Evolutionary conservation across 2,888 invertebrate species (phyloP), one percentile per base, ranked within the genome.

Genomic region (Apamea crenata): DNA sequence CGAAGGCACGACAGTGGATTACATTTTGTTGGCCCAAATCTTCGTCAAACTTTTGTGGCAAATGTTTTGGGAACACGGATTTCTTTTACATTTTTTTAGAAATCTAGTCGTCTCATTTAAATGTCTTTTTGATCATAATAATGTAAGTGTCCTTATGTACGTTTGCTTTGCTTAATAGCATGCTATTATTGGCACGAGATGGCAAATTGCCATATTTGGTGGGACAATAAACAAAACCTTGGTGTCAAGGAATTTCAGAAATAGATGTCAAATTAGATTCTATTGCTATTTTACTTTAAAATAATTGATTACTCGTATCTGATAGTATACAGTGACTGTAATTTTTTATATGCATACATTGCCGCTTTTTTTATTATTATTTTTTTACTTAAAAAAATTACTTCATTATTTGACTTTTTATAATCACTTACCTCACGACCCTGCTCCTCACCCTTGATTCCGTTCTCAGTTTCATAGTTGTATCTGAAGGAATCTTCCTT

Each of bases 401-500:
- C 5, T 59, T 21, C 5, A 44, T 50, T 14, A 69, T 47, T 14
- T 18, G 21, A 32, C 40, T 6, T 40, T 0, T 47, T 3, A 25
- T n/a, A 29, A 40, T 65, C 36, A 53, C 93, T 89, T 89, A 96
- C 96, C 96, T 96, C 96, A 83, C 87, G 95, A 0, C 97, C 96
- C 86, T 96, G 96, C 63, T 96, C 97, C 87, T 97, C 96, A 86
- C 95, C 96, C 84, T 96, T 96, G 89, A 97, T 97, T 0, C 96
- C 96, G 71, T 96, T 97, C 86, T 97, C 96, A 12, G 97, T 97
- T 88, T 97, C 96, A 65, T 93, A 97, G 93, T 94, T 96, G 89
- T 93, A 96, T 93, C 96, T 94, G 94, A 95, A 97, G 63, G 95
- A 95, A 91, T 96, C 96, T 77, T 96, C 96, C 79, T 96, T 96